A percentile compares a stretch with the other conserved stretches of the same genome.
Conservation (phyloP, 2,888 invertebrate genomes). For the Tenthredo notha region DNA sequence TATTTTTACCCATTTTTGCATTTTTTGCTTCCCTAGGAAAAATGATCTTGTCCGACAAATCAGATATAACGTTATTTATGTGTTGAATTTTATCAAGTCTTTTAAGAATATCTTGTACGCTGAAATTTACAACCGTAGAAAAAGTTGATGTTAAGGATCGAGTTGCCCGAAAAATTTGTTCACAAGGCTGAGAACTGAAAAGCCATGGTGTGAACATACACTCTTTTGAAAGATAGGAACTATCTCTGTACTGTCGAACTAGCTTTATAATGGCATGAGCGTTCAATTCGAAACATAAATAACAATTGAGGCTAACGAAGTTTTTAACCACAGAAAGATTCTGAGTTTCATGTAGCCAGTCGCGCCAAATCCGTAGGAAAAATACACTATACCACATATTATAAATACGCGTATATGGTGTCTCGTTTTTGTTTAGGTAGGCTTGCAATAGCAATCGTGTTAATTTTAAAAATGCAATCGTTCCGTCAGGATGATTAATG, state of each 20-base stretch:
- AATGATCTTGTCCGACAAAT: constrained; percentile 14
- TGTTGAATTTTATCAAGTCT: constrained; percentile 6
- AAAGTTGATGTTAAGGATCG: constrained; percentile 13
- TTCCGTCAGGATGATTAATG: constrained; percentile 47
- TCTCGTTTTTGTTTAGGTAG: constrained; percentile 29
- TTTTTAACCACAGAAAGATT: constrained; percentile 40
- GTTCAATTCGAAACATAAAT: constrained; percentile 56
- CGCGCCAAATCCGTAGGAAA: constrained; percentile 49
- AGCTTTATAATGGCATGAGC: constrained; percentile 51
- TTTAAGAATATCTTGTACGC: not conserved
- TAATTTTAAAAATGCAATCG: constrained; percentile 54
- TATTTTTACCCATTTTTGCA: constrained; percentile 21
- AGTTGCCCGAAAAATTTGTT: constrained; percentile 36
- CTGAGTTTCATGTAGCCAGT: constrained; percentile 46
- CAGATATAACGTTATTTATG: constrained; percentile 25
- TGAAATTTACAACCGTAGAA: constrained; percentile 30
- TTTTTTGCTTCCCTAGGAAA: constrained; percentile 33
- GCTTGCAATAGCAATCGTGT: constrained; percentile 42
- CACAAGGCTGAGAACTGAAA: constrained; percentile 38
- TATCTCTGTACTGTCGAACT: constrained; percentile 35
- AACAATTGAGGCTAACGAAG: constrained; percentile 54
- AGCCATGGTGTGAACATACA: constrained; percentile 32
- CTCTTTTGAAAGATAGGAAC: not conserved
- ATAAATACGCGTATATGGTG: constrained; percentile 15
- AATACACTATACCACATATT: constrained; percentile 54